Base-by-base conservation (phyloP, 2,113 vertebrate genomes). In the Panurus biarmicus region DNA sequence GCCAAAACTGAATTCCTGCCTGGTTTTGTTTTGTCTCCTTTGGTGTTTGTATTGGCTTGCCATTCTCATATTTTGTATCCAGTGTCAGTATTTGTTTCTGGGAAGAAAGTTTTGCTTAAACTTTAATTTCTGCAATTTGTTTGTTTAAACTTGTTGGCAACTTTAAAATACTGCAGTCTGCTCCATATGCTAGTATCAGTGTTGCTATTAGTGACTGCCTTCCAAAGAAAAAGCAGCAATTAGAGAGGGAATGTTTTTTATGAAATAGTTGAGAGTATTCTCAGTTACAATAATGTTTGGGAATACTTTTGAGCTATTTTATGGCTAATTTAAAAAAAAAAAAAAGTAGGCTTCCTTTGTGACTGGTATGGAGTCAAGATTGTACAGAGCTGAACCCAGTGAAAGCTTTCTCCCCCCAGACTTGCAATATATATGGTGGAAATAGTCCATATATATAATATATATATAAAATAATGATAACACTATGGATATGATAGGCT, bases 21-120 rank as follows among this genome's bases (percentile, higher is more conserved):
- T 85, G 82, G 47, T 90, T 95, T 91, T 96, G 93, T 96, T 95
- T 96, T 95, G 95, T 96, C 95, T 97, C 72, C 65, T 81, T 67
- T 0, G 1, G 31, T 95, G 85, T 97, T 97, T 97, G 85, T 88
- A 51, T 95, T 97, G 96, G 95, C 90, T 91, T 90, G 65, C 33
- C 35, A 35, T 90, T 91, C 91, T 95, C 87, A 77, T 95, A 84
- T 77, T 96, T 96, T 94, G 69, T 88, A 91, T 95, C 85, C 48
- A 74, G 61, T 91, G 82, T 93, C 87, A 80, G 87, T 86, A 53
- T 93, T 95, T 93, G 82, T 91, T 93, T 94, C 93, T 95, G 91
- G 95, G 92, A 95, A 97, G 69, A 94, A 96, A 85, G 87, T 94
- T 97, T 90, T 64, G 36, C 51, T 67, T 74, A 67, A 91, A 91